These are phyloP conservation scores for Dermochelys coriacea DNA, from an alignment of 2,797 vertebrate genomes.

Conservation along the genomic window DNA sequence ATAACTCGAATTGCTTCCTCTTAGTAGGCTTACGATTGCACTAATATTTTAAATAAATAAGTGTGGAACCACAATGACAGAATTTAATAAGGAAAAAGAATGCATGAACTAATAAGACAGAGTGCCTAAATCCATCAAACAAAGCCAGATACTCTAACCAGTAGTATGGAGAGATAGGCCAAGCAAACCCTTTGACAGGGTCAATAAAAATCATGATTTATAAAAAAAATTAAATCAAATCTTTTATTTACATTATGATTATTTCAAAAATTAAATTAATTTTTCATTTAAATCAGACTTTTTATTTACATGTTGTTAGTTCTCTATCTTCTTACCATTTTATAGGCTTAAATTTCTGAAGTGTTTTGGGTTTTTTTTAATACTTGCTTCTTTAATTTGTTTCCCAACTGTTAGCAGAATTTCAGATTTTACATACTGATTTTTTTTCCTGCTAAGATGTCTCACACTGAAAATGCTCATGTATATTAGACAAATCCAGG, in stretches of 20 bases:
- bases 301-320: background rate
- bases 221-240: background rate
- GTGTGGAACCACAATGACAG: background rate
- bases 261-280: background rate
- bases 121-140: background rate
- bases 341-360: background rate
- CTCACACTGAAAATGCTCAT: background rate
- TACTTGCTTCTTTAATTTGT: background rate
- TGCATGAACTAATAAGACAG: background rate
- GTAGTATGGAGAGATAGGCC: background rate
- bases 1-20: background rate
- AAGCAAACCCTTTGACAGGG: background rate
- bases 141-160: background rate
- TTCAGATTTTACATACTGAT: background rate
- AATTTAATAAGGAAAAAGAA: conserved; percentile 11
- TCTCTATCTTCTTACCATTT: background rate
- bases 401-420: background rate
- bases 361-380: background rate
- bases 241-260: background rate
- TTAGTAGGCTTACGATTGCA: background rate
- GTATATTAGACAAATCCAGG: background rate
- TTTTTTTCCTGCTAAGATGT: background rate
- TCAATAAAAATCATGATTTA: background rate
- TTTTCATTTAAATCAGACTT: background rate
- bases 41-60: background rate